Base-by-base conservation (phyloP, 2,888 invertebrate genomes). In the Beris morrisii region DNA sequence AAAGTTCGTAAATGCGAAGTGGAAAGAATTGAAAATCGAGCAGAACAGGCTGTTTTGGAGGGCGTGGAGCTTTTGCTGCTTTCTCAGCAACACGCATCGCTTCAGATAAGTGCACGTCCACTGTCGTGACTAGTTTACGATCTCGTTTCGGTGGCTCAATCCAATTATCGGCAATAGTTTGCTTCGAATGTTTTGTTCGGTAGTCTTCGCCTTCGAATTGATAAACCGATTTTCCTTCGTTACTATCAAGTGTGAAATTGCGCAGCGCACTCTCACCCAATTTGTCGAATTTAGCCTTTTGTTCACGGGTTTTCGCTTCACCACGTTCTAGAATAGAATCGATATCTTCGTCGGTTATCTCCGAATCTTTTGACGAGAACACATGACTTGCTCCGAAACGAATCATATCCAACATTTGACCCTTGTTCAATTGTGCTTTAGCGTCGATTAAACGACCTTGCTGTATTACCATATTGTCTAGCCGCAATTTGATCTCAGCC, bases 1-100 rank as follows among this genome's bases (percentile, higher is more conserved):
- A 84, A 30, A 99, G 87, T 81, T 99, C 98, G 79, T 97, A 98
- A 1, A 99, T 84, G 70, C 98, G 86, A 3, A 96, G 95, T 4
- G 99, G 99, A 82, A 97, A 99, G 81, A 99, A 99, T 81, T 99
- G 99, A 80, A 98, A 99, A 82, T 99, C 99, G 83, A 98, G 98
- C 1, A 99, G 97, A 72, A 96, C 96, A 0, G 99, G 99, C 78
- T 99, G 97, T 78, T 98, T 99, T 0, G 99, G 99, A 4, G 97
- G 97, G 73, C 98, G 86, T 1, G 99, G 99, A 0, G 99, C 98
- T 84, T 97, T 97, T 0, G 97, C 97, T 63, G 97, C 95, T 83
- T 97, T 97, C 1, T 97, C 97, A 0, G 95, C 94, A 4, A 96
- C 96, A 61, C 97, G 85, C 2, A 97, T 83, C 3, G 97, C 97